Base-by-base conservation (phyloP, 2,888 invertebrate genomes). In the Ceramica pisi region DNA sequence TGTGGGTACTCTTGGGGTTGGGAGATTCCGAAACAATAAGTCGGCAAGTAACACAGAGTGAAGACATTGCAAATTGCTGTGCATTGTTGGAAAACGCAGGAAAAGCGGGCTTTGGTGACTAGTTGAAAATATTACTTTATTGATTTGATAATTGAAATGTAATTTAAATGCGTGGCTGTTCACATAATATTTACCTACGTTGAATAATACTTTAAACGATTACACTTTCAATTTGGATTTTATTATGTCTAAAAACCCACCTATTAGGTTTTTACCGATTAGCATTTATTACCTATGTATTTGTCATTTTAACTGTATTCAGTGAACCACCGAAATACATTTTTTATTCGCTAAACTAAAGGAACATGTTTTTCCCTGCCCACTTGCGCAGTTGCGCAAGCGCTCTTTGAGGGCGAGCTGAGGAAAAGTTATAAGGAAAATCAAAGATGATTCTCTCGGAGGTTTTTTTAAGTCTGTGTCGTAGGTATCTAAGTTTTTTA, bases 371-470 rank as follows among this genome's bases (percentile, higher is more conserved):
- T 60, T 50, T 23, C 44, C 61, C 0, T 51, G 16, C 23, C 7
- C 2, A 6, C 10, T 21, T 57, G 21, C 35, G 26, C 26, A 53
- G n/a, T n/a, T 46, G 26, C 53, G 21, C 31, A 55, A 51, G 46
- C 38, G 19, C 12, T 70, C 19, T 59, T 12, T 53, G 61, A 61
- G 50, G 67, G 9, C 53, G 7, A 5, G 5, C n/a, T 55, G 50
- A 67, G 78, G 80, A 81, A 67, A 73, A 56, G 1, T 48, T 41
- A 26, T 67, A 19, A 67, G 73, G 80, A 73, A 80, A 80, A 78
- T 38, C 31, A 59, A 50, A 64, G 31, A 64, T 38, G 38, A 41
- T 55, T 61, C 55, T 67, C 41, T 26, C 48, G 19, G 35, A 31
- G n/a, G 55, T 59, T 69, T 50, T 19, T 19, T 51, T 46, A 31